Conservation (phyloP, 2,888 invertebrate species). For the Hetaerina titia region DNA sequence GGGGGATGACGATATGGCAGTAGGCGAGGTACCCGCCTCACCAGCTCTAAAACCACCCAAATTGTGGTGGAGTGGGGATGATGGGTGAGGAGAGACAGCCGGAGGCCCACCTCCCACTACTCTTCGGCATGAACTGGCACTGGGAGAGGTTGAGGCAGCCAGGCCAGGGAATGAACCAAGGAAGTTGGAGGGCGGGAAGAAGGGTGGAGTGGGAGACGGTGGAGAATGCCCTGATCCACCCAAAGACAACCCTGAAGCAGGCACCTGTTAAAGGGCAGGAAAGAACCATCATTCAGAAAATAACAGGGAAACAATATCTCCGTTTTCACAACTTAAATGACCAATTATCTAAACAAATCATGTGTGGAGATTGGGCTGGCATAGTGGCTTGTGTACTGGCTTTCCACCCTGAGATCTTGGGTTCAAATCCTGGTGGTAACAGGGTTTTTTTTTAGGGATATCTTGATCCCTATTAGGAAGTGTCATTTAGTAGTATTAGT, state of each 20-base stretch:
- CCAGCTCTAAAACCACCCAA: slow-evolving; percentile 42
- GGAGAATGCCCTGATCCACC: slow-evolving; percentile 53
- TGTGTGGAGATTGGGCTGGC: too few species aligned
- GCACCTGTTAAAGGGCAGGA: neutral
- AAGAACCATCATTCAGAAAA: too few species aligned
- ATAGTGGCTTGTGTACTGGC: too few species aligned
- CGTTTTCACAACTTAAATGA: too few species aligned
- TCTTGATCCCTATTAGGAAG: too few species aligned
- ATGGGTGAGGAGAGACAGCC: slow-evolving; percentile 78
- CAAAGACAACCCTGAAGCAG: slow-evolving; percentile 20
- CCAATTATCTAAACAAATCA: too few species aligned
- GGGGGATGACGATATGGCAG: slow-evolving; percentile 6
- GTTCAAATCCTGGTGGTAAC: too few species aligned
- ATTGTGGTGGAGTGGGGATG: slow-evolving; percentile 75
- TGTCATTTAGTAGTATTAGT: too few species aligned
- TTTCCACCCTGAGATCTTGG: too few species aligned
- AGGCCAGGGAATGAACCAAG: slow-evolving; percentile 76
- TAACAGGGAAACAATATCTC: too few species aligned
- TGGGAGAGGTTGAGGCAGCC: slow-evolving; percentile 73
- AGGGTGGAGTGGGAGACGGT: slow-evolving; percentile 43
- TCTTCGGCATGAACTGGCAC: slow-evolving; percentile 72
- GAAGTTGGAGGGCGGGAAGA: slow-evolving; percentile 75
- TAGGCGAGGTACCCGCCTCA: slow-evolving; percentile 36
- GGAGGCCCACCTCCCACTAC: slow-evolving; percentile 77
- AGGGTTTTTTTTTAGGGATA: too few species aligned